Percentiles rank a stretch among this genome's conserved stretches.
Evolutionary conservation across 2,888 invertebrate genomes (phyloP).

Genomic region (Synergus japonicus): DNA sequence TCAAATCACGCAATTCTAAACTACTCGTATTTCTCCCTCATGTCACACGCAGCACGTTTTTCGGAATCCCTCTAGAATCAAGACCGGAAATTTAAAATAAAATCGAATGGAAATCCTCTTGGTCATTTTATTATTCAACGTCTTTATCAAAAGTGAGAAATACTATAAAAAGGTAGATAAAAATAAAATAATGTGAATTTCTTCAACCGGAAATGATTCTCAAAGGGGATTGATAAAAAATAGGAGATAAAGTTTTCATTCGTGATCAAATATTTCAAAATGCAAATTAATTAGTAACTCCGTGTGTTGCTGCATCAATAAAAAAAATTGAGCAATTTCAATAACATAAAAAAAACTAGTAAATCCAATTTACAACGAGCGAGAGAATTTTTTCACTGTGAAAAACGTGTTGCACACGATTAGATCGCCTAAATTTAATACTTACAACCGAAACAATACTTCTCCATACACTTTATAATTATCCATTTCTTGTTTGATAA

Average conservation of each 20-base stretch:
- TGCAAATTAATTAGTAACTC: too few species aligned
- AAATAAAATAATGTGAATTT: too few species aligned
- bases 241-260: not conserved
- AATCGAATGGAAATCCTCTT: not conserved
- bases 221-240: not conserved
- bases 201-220: not conserved
- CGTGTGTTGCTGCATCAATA: not conserved
- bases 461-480: not conserved
- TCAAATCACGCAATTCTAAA: not conserved
- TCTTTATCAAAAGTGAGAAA: not conserved
- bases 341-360: conserved; percentile 1
- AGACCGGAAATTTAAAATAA: not conserved
- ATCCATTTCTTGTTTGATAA: not conserved
- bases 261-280: too few species aligned
- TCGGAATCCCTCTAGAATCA: not conserved
- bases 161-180: too few species aligned
- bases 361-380: conserved; percentile 9
- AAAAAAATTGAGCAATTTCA: not conserved
- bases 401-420: conserved; percentile 9
- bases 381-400: not conserved
- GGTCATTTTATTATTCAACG: not conserved
- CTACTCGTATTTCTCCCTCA: not conserved
- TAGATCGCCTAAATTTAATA: conserved; percentile 24
- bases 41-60: not conserved
- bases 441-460: conserved; percentile 4